Evolutionary conservation across 1,140 invertebrate genomes (phyloP).

Genomic region (Danaus melanippus): DNA sequence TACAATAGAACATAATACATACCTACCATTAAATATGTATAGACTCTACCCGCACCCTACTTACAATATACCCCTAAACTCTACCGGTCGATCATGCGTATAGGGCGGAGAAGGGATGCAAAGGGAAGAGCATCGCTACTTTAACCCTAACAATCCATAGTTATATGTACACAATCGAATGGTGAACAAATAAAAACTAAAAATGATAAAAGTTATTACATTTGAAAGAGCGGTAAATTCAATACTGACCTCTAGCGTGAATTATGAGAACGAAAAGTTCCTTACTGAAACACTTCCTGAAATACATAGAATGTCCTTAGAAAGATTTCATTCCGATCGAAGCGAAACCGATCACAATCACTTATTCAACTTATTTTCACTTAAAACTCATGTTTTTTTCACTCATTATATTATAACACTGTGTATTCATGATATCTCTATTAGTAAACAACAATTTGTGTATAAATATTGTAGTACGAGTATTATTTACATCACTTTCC

Average conservation of each 20-base stretch:
- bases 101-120: slow-evolving; percentile 69
- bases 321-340: slow-evolving; percentile 53
- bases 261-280: slow-evolving; percentile 67
- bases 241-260: slow-evolving; percentile 70
- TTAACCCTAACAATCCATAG: slow-evolving; percentile 9
- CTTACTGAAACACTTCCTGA: slow-evolving; percentile 67
- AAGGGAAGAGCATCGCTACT: slow-evolving; percentile 60
- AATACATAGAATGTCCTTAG: slow-evolving; percentile 62
- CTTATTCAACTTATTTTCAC: slow-evolving; percentile 42
- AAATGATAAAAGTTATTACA: slow-evolving; percentile 6
- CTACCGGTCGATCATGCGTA: slow-evolving; percentile 69
- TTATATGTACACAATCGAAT: slow-evolving; percentile 8
- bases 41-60: slow-evolving; percentile 50
- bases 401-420: slow-evolving; percentile 38
- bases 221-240: slow-evolving; percentile 19
- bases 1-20: slow-evolving; percentile 11
- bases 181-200: not conserved
- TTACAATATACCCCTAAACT: slow-evolving; percentile 57
- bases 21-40: slow-evolving; percentile 11
- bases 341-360: slow-evolving; percentile 46
- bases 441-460: slow-evolving; percentile 54
- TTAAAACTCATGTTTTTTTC: slow-evolving; percentile 40
- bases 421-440: slow-evolving; percentile 24
- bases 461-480: slow-evolving; percentile 64
- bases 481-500: slow-evolving; percentile 67